A percentile compares a stretch with the other conserved stretches of the same genome.
phyloP scores from a whole-genome alignment of 92 coral and sea anemone genomes.

The Plumapathes pennacea region DNA sequence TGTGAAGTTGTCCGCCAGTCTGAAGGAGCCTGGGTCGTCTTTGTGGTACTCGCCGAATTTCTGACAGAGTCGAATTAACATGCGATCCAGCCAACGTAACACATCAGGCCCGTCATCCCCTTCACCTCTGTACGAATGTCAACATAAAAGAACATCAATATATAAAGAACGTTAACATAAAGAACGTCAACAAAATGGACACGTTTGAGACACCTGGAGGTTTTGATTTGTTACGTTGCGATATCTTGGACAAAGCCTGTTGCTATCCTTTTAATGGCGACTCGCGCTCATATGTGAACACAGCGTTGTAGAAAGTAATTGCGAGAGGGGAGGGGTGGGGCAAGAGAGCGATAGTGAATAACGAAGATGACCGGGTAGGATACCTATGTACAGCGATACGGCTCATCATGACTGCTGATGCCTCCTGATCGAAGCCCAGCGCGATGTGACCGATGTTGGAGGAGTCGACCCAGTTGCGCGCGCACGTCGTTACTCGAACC shows the following conservation, averaged over 20 bases:
- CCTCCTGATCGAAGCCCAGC: constrained; percentile 83
- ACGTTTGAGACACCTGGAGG: too few species aligned
- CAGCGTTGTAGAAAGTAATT: too few species aligned
- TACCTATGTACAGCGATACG: constrained; percentile 88
- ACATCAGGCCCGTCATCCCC: constrained; percentile 99
- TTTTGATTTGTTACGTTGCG: too few species aligned
- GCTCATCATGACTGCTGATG: constrained; percentile 89
- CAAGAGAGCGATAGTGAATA: not conserved
- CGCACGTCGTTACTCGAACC: constrained; percentile 97
- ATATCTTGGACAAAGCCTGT: too few species aligned
- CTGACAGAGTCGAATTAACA: constrained; percentile 97
- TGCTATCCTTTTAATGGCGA: too few species aligned
- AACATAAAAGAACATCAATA: not conserved
- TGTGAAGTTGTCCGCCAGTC: constrained; percentile 92
- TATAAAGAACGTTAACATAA: too few species aligned
- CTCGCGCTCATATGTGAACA: too few species aligned
- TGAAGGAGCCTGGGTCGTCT: constrained; percentile 89
- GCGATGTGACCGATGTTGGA: constrained; percentile 79
- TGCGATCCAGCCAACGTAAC: constrained; percentile 95
- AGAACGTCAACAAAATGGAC: too few species aligned
- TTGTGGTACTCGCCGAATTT: constrained; percentile 97
- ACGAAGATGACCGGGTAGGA: constrained; percentile 21
- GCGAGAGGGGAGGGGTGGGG: too few species aligned
- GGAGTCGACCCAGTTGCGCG: constrained; percentile 96
- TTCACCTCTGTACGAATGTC: constrained; percentile 67